Evolutionary conservation across 2,113 vertebrate species (phyloP), one percentile per base, ranked within the genome.

Genomic region (Hassar affinis): DNA sequence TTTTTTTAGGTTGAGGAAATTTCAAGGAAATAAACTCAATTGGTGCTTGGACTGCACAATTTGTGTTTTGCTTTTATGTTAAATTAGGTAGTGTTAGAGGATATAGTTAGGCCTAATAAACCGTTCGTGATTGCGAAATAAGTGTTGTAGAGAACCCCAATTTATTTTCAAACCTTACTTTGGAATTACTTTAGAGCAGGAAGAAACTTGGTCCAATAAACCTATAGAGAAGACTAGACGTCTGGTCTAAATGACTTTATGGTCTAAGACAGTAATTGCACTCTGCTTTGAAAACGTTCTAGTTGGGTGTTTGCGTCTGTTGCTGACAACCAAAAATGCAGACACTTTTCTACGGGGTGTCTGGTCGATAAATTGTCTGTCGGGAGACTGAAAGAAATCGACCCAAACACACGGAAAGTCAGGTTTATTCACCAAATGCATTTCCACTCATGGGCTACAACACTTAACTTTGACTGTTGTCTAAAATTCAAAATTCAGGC

Each of bases 241-340:
- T 99, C 98, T 99, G 97, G 96, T 94, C 94, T 96, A 96, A 98
- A 99, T 99, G 94, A 96, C 91, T 99, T 99, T 99, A 99, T 95
- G 90, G 94, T 88, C 90, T 85, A 85, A 88, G 87, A 86, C 89
- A 88, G 94, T 94, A 94, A 94, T 95, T 96, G 93, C 89, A 90
- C 91, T 94, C 94, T 90, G 93, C 95, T 96, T 98, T 97, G 94
- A 97, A 97, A 97, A 91, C 75, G 89, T 89, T 94, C 94, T 95
- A 95, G 95, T 95, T 94, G 93, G 94, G 94, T 96, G 95, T 97
- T 96, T 95, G 94, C 92, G 94, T 95, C 95, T 95, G 94, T 96
- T 94, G 88, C 93, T 91, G 90, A 91, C 95, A 92, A 95, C 93
- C 87, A 92, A 94, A 95, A 94, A 95, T 92, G 92, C 94, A 93